Conservation (phyloP, 2,797 vertebrate species). For the Triplophysa bombifrons region DNA sequence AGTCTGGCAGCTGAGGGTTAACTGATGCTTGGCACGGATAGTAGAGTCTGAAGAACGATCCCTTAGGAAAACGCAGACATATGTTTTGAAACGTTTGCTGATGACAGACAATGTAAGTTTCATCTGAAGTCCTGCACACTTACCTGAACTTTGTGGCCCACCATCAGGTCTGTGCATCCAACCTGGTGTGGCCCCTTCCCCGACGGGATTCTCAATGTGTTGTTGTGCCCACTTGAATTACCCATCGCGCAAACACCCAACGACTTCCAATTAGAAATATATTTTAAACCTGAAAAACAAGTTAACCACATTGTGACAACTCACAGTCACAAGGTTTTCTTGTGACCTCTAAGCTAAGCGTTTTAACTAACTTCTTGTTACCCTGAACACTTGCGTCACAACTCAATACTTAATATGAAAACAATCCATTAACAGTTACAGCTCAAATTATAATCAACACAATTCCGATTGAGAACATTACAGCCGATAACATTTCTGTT, state of each 20-base stretch:
- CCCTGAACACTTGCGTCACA: neutral
- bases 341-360: neutral
- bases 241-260: conserved; percentile 70
- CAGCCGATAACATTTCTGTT: neutral
- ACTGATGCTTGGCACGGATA: conserved; percentile 82
- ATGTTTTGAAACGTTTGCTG: neutral
- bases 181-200: conserved; percentile 85
- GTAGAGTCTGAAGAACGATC: conserved; percentile 89
- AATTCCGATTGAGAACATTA: neutral
- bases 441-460: neutral
- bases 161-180: conserved; percentile 93
- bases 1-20: conserved; percentile 73
- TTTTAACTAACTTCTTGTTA: neutral
- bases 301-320: neutral
- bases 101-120: neutral
- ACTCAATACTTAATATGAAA: neutral
- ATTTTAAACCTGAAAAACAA: conserved; percentile 18
- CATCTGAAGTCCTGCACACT: neutral
- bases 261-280: conserved; percentile 18
- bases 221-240: conserved; percentile 64
- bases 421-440: no score
- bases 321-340: neutral
- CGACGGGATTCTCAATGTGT: conserved; percentile 80
- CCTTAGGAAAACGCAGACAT: conserved; percentile 68
- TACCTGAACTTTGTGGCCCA: conserved; percentile 83